phyloP scores from a whole-genome alignment of 2,113 vertebrate genomes.

The Cephalopterus ornatus region DNA sequence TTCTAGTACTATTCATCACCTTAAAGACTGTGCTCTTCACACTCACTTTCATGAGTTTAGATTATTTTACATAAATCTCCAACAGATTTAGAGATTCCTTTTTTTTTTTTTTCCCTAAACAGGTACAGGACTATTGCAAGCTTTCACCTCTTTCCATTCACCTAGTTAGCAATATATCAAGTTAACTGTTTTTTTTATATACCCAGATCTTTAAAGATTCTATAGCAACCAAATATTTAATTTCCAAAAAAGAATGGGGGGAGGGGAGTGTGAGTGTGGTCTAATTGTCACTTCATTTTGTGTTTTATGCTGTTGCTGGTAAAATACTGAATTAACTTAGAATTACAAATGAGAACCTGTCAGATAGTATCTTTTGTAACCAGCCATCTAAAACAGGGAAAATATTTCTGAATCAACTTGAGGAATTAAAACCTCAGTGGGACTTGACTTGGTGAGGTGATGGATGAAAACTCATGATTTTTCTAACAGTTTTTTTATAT shows the following conservation, averaged over 20 bases:
- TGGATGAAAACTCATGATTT: too few species aligned
- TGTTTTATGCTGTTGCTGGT: neutral
- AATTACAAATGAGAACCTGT: neutral
- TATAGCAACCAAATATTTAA: neutral
- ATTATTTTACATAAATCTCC: neutral
- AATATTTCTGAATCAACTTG: neutral
- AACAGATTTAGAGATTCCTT: neutral
- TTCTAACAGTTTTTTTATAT: accelerated
- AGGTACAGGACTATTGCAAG: neutral
- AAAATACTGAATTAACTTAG: neutral
- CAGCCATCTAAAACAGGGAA: neutral
- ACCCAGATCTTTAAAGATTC: neutral
- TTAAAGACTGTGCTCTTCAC: neutral
- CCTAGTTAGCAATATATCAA: neutral
- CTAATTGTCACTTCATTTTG: neutral
- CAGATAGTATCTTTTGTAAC: neutral
- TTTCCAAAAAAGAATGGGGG: neutral
- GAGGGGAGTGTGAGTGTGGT: too few species aligned
- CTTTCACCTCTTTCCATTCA: neutral
- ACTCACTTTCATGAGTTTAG: neutral
- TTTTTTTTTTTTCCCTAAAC: accelerated
- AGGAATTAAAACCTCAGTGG: neutral
- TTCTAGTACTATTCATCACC: neutral
- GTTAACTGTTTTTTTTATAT: neutral
- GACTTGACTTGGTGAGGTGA: neutral